Percentiles rank a stretch among this genome's conserved stretches.
Conservation (phyloP, 2,113 vertebrate species). For the Sander lucioperca region DNA sequence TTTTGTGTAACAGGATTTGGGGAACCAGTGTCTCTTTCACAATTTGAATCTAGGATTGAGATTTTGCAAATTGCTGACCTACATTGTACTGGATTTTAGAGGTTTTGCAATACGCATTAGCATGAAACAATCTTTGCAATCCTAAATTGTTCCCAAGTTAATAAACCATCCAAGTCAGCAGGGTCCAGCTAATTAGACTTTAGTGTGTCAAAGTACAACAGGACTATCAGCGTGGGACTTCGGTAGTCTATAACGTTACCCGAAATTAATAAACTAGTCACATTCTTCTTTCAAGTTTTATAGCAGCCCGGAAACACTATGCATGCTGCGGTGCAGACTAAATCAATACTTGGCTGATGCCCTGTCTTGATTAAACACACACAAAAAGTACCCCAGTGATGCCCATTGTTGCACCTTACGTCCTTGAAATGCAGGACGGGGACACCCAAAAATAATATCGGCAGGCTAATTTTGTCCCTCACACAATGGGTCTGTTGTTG, state of each 20-base stretch:
- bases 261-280: slow-evolving; percentile 43
- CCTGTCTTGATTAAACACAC: slow-evolving; percentile 62
- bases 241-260: neutral
- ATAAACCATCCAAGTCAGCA: neutral
- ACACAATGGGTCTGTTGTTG: slow-evolving; percentile 66
- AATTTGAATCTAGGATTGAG: slow-evolving; percentile 27
- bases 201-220: slow-evolving; percentile 18
- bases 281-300: slow-evolving; percentile 47
- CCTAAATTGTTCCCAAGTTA: neutral
- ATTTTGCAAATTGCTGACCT: slow-evolving; percentile 24
- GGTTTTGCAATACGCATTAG: slow-evolving; percentile 16
- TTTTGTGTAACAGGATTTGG: slow-evolving; percentile 28
- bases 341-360: slow-evolving; percentile 73
- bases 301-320: slow-evolving; percentile 38
- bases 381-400: slow-evolving; percentile 46
- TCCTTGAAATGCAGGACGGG: slow-evolving; percentile 76
- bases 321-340: slow-evolving; percentile 52
- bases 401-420: slow-evolving; percentile 78
- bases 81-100: neutral
- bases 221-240: neutral
- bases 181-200: slow-evolving; percentile 1
- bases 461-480: slow-evolving; percentile 58
- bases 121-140: neutral
- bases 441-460: slow-evolving; percentile 64
- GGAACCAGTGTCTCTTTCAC: slow-evolving; percentile 51